These are phyloP conservation scores for Helogale parvula DNA, from an alignment of 2,113 vertebrate species.

Conservation along the genomic window DNA sequence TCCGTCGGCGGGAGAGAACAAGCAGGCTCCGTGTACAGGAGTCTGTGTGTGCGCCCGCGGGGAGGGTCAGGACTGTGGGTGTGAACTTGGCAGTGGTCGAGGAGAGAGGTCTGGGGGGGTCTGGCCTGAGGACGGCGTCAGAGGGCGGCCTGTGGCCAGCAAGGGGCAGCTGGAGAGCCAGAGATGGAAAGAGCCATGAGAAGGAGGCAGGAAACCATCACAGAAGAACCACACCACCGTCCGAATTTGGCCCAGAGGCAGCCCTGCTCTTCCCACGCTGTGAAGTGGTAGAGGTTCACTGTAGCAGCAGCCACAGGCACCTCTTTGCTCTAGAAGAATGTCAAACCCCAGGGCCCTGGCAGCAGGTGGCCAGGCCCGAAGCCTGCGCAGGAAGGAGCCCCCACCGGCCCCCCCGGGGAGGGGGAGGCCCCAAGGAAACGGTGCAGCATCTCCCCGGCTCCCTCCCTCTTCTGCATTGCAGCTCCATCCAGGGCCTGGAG, in stretches of 20 bases:
- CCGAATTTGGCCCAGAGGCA: neutral
- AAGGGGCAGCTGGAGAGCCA: neutral
- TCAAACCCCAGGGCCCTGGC: neutral
- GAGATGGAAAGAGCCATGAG: neutral
- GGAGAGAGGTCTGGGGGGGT: no score
- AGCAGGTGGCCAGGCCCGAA: neutral
- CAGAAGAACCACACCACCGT: no score
- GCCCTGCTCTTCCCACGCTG: neutral
- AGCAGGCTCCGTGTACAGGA: neutral
- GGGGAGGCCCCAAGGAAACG: neutral
- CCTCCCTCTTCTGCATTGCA: neutral
- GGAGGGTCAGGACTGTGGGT: rapidly evolving
- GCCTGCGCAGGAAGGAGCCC: neutral
- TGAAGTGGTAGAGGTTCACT: rapidly evolving
- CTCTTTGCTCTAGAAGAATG: neutral
- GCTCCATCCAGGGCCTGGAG: neutral
- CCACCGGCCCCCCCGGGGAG: rapidly evolving
- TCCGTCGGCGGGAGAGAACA: neutral
- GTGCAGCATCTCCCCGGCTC: rapidly evolving
- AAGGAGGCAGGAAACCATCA: neutral
- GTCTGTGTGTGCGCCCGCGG: rapidly evolving
- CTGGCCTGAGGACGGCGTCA: neutral
- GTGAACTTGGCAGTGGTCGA: neutral
- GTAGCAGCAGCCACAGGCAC: rapidly evolving
- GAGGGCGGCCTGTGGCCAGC: neutral